phyloP scores from a whole-genome alignment of 2,113 vertebrate genomes.

The Martes martes region DNA sequence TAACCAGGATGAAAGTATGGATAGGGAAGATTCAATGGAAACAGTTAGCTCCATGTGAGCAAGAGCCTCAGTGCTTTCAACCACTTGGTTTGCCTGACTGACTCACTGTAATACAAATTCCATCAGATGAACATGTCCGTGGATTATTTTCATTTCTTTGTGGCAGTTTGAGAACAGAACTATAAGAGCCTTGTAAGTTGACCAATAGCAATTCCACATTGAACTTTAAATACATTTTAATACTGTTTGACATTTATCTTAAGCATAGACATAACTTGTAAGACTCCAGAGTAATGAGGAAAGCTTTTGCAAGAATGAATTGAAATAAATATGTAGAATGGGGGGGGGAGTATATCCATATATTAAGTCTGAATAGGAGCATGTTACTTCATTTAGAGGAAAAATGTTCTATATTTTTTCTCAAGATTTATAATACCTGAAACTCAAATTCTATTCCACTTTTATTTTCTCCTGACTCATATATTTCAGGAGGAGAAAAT shows the following conservation, averaged over 20 bases:
- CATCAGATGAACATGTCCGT: neutral
- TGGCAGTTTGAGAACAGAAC: neutral
- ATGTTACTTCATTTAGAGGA: neutral
- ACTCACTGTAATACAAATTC: neutral
- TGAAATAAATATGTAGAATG: neutral
- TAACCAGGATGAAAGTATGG: neutral
- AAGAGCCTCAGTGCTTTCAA: neutral
- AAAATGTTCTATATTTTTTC: neutral
- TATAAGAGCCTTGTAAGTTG: neutral
- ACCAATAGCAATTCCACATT: neutral
- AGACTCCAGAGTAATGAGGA: neutral
- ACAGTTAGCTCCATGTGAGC: neutral
- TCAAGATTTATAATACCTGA: neutral
- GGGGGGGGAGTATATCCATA: neutral
- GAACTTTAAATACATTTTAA: neutral
- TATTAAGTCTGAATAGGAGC: constrained; percentile 12
- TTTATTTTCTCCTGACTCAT: neutral
- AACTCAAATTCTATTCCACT: neutral
- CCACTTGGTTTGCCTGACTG: neutral
- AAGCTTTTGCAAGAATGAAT: neutral
- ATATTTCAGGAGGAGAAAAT: neutral
- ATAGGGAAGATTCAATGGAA: too few relatives aligned
- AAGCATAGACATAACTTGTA: neutral
- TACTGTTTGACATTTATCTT: constrained; percentile 20
- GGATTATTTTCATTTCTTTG: neutral